Evolutionary conservation across 1,140 invertebrate genomes (phyloP).

Genomic region (Rhizoglyphus robini): DNA sequence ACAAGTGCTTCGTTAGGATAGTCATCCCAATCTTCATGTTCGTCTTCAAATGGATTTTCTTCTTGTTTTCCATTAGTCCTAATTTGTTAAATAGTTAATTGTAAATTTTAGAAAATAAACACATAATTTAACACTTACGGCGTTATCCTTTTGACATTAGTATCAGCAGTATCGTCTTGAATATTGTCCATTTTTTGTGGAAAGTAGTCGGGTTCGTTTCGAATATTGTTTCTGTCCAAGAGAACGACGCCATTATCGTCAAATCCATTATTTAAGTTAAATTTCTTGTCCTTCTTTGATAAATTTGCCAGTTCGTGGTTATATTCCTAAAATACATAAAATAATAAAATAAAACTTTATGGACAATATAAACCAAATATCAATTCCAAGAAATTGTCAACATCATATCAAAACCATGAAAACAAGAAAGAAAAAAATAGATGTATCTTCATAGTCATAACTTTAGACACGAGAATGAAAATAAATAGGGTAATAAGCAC

Average conservation of each 20-base stretch:
- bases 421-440: neutral
- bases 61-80: slow-evolving; percentile 34
- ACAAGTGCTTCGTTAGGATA: slow-evolving; percentile 57
- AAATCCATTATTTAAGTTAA: slow-evolving; percentile 15
- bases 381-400: too few species aligned
- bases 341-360: too few species aligned
- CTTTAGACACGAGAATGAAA: too few species aligned
- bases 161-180: slow-evolving; percentile 15
- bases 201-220: neutral
- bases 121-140: slow-evolving; percentile 25
- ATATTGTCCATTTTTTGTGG: neutral
- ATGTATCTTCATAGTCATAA: neutral
- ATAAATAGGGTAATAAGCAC: neutral
- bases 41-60: slow-evolving; percentile 44
- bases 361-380: too few species aligned
- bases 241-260: slow-evolving; percentile 3
- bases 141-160: slow-evolving; percentile 11
- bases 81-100: neutral
- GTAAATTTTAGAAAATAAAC: neutral
- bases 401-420: too few species aligned
- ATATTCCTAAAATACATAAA: slow-evolving; percentile 37
- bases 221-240: neutral
- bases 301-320: slow-evolving; percentile 44
- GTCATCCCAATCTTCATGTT: slow-evolving; percentile 46
- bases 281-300: slow-evolving; percentile 33